Conservation (phyloP, 2,113 vertebrate species). For the Xiphophorus couchianus region DNA sequence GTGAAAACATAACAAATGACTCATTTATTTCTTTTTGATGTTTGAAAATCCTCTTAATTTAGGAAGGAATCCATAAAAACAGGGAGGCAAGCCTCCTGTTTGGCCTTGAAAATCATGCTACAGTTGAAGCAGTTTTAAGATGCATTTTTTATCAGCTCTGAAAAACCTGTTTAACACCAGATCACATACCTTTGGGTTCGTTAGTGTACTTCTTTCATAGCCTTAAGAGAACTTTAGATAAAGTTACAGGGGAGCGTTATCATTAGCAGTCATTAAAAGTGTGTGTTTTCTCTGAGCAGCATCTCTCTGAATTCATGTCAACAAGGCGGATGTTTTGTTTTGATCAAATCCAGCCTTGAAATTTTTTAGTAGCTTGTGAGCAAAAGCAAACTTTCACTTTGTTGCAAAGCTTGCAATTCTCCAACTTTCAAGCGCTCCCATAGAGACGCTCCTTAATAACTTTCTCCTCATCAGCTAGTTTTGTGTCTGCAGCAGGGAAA, state of each 20-base stretch:
- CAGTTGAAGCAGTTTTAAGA: no score
- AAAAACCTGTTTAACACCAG: background rate
- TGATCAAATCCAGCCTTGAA: slow-evolving; percentile 58
- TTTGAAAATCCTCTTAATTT: background rate
- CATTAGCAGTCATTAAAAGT: slow-evolving; percentile 48
- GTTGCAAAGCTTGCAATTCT: slow-evolving; percentile 64
- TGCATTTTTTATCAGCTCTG: background rate
- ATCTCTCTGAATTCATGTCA: slow-evolving; percentile 40
- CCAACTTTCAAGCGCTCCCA: slow-evolving; percentile 38
- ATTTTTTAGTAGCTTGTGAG: slow-evolving; percentile 22
- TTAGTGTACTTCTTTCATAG: background rate
- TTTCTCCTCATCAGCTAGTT: slow-evolving; percentile 71
- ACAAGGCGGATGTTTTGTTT: slow-evolving; percentile 48
- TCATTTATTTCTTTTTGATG: background rate
- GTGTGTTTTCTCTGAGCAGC: background rate
- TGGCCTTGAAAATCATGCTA: slow-evolving; percentile 1
- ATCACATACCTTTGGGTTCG: background rate
- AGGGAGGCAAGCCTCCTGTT: background rate
- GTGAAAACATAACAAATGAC: background rate
- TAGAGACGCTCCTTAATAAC: slow-evolving; percentile 63
- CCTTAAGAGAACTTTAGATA: background rate
- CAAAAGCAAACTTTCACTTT: slow-evolving; percentile 44
- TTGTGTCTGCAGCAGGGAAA: slow-evolving; percentile 24
- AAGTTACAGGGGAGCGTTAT: slow-evolving; percentile 23
- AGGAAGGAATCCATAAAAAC: background rate